Percentiles rank a stretch among this genome's conserved stretches.
Conservation (phyloP, 1,140 invertebrate genomes). For the Zaprionus camerounensis region DNA sequence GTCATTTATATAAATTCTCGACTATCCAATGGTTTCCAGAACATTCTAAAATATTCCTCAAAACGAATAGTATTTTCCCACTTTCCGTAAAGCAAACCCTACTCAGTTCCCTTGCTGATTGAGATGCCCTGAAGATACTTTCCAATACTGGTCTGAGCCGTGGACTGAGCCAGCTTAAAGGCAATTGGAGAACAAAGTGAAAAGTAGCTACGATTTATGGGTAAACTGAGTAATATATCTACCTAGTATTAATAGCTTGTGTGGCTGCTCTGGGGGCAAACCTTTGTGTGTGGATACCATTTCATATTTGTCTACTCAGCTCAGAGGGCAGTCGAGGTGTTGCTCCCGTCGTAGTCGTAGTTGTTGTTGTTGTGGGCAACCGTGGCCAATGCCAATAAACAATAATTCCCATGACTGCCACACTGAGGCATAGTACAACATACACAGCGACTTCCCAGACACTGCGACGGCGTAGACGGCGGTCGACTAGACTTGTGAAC, state of each 20-base stretch:
- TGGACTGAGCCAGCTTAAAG: neutral
- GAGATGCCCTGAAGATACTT: neutral
- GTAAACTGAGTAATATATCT: conserved; percentile 52
- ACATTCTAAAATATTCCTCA: neutral
- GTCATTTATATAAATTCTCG: too few relatives aligned
- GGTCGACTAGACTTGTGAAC: conserved; percentile 66
- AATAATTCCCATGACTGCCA: conserved; percentile 83
- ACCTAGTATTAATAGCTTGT: conserved; percentile 43
- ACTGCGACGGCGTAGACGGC: conserved; percentile 61
- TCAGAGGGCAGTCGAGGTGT: conserved; percentile 14
- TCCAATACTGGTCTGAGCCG: neutral
- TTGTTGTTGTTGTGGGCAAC: conserved; percentile 59
- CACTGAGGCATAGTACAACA: conserved; percentile 68
- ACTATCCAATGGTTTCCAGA: too few relatives aligned
- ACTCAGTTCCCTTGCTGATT: conserved; percentile 4
- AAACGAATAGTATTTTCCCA: neutral
- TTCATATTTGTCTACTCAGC: conserved; percentile 50
- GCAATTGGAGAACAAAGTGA: conserved; percentile 9
- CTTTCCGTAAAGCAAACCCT: neutral
- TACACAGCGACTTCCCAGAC: conserved; percentile 76
- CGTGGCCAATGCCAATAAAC: conserved; percentile 80
- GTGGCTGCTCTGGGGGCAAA: conserved; percentile 30
- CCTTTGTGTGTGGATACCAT: conserved; percentile 37
- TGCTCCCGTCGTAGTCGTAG: conserved; percentile 25
- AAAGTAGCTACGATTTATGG: conserved; percentile 40